Conservation (phyloP, 2,888 invertebrate species). For the Globia sparganii region DNA sequence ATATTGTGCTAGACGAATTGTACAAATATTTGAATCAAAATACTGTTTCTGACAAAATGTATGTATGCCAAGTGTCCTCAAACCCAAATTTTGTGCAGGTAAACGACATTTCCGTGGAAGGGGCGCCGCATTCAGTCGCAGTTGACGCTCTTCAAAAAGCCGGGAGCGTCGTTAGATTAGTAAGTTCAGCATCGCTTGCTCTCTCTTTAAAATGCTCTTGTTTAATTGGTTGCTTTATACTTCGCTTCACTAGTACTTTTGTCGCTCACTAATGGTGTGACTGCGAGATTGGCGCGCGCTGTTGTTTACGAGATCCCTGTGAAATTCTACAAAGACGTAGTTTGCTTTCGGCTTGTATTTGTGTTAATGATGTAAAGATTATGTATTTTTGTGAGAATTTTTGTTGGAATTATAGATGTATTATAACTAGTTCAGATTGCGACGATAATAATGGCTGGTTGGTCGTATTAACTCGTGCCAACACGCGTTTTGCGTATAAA, state of each 20-base stretch:
- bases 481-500: not conserved
- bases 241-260: constrained; percentile 45
- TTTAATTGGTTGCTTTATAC: constrained; percentile 63
- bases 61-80: not conserved
- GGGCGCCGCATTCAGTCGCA: constrained; percentile 98
- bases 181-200: constrained; percentile 85
- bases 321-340: constrained; percentile 17
- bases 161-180: constrained; percentile 98
- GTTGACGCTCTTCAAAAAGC: constrained; percentile 99
- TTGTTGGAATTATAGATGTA: not conserved
- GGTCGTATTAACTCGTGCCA: not conserved
- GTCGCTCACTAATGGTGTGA: constrained; percentile 41
- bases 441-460: not conserved
- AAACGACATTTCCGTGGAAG: constrained; percentile 97
- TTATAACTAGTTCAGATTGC: not conserved
- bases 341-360: not conserved
- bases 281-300: constrained; percentile 25
- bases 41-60: not conserved
- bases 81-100: constrained; percentile 89
- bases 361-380: not conserved
- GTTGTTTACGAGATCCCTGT: constrained; percentile 35
- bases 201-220: constrained; percentile 46
- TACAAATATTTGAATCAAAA: not conserved
- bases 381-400: not conserved
- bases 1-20: not conserved